Percentiles rank a stretch among this genome's conserved stretches.
phyloP scores from a whole-genome alignment of 2,888 invertebrate genomes.

The Megalurothrips usitatus region DNA sequence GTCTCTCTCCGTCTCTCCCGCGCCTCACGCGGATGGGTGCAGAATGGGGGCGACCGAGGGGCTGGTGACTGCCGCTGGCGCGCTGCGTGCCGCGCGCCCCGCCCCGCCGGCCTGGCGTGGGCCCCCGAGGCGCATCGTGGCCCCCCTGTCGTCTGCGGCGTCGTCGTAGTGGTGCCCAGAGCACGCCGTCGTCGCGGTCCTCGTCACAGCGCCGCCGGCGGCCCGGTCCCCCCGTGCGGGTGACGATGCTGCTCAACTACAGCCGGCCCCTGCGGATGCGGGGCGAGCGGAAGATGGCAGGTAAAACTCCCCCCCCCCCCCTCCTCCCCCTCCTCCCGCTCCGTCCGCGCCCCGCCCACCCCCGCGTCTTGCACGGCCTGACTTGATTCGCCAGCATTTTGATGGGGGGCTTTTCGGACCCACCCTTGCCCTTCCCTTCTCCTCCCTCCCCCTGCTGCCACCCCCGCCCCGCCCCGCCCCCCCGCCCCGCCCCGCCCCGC shows the following conservation, averaged over 20 bases:
- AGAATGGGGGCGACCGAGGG: neutral
- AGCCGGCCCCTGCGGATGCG: constrained; percentile 35
- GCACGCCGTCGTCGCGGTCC: no score
- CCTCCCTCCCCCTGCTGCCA: neutral
- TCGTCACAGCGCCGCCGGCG: neutral
- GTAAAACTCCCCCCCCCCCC: neutral
- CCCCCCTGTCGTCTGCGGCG: no score
- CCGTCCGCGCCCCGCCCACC: no score
- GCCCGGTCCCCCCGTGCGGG: constrained; percentile 44
- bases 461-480: neutral
- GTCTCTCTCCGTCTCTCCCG: neutral
- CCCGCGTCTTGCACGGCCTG: neutral
- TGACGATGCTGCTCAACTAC: constrained; percentile 43
- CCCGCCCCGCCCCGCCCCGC: neutral
- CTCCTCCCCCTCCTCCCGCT: neutral
- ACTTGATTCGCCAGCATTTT: neutral
- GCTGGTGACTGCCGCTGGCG: constrained; percentile 40
- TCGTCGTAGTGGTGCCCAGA: neutral
- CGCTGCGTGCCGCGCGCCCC: constrained; percentile 41
- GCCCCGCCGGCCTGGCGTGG: constrained; percentile 36
- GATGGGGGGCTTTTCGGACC: neutral
- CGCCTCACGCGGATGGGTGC: neutral
- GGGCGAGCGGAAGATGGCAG: neutral
- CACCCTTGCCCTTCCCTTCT: neutral
- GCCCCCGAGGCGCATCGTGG: neutral